These are phyloP conservation scores for Syngnathus scovelli DNA, from an alignment of 2,113 vertebrate species.

Conservation along the genomic window DNA sequence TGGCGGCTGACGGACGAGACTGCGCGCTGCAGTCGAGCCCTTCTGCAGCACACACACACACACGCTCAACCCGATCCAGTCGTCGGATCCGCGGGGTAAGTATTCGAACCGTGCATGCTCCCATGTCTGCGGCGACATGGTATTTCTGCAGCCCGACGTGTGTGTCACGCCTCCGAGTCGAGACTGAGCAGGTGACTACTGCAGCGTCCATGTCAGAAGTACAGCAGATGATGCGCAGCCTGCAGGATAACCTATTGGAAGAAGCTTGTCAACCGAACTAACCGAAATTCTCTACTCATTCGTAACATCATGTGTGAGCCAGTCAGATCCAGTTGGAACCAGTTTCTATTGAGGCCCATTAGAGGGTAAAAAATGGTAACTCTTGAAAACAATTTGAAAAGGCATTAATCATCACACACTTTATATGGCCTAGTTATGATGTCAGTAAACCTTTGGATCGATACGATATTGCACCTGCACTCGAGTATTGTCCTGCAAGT, in stretches of 20 bases:
- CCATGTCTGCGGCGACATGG: neutral
- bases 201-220: neutral
- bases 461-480: neutral
- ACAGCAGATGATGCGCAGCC: neutral
- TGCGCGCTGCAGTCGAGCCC: neutral
- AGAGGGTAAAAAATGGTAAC: neutral
- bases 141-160: neutral
- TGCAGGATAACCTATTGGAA: neutral
- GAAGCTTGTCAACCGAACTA: neutral
- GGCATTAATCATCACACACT: neutral
- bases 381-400: neutral
- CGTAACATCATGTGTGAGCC: neutral
- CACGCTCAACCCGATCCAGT: neutral
- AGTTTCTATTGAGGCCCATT: conserved; percentile 3
- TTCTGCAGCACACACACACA: neutral
- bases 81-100: conserved; percentile 17
- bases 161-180: neutral
- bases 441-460: too few species aligned
- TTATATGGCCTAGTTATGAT: neutral
- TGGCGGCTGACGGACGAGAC: neutral
- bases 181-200: neutral
- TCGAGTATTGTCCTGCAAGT: neutral
- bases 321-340: conserved; percentile 25
- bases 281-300: neutral
- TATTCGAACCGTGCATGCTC: neutral